Conservation (phyloP, 2,113 vertebrate genomes). For the Mystacornis crossleyi region DNA sequence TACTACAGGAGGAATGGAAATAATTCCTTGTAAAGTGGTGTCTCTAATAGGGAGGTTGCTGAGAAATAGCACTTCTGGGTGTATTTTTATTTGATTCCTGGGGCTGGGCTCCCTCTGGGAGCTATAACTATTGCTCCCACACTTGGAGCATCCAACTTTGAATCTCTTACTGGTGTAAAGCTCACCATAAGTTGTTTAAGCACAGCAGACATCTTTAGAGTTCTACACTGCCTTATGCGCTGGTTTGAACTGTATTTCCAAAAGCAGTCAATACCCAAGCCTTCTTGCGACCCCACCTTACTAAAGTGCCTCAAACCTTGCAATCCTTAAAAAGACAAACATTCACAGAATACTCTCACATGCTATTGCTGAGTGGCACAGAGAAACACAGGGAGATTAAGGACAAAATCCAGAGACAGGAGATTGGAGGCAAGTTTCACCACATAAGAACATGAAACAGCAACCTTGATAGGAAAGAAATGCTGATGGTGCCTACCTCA, state of each 20-base stretch:
- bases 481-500: background rate
- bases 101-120: background rate
- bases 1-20: background rate
- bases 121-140: background rate
- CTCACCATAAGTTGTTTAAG: background rate
- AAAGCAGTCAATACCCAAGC: background rate
- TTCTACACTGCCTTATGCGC: background rate
- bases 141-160: background rate
- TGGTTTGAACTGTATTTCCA: background rate
- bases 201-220: background rate
- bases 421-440: background rate
- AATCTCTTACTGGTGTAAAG: background rate
- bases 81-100: background rate
- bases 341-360: rapidly evolving
- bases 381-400: background rate
- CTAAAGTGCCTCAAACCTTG: background rate
- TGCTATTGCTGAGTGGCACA: background rate
- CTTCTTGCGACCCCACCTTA: background rate
- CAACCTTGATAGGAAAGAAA: background rate
- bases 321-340: background rate
- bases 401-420: background rate
- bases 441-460: background rate
- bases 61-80: background rate
- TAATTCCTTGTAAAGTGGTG: background rate
- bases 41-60: background rate